phyloP scores from a whole-genome alignment of 2,113 vertebrate genomes.

The Casuarius casuarius region DNA sequence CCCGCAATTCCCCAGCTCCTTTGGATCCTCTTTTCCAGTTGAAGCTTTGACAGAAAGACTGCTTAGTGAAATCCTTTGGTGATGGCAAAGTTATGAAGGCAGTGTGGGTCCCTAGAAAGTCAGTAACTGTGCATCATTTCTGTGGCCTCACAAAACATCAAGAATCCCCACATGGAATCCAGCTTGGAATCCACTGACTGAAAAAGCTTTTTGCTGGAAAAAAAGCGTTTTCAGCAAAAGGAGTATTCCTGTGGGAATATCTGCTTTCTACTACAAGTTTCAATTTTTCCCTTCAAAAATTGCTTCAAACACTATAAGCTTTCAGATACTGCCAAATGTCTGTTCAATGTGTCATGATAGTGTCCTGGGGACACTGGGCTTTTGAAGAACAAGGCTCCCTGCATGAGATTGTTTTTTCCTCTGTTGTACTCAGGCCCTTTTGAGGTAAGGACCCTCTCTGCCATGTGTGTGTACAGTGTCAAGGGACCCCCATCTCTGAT shows the following conservation, averaged over 20 bases:
- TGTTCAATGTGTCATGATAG: background rate
- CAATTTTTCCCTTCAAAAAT: background rate
- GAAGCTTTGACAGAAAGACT: too few species aligned
- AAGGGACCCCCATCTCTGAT: background rate
- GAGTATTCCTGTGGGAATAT: background rate
- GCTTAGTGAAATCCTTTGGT: too few species aligned
- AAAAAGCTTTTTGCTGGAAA: background rate
- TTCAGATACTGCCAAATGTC: background rate
- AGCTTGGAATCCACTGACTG: background rate
- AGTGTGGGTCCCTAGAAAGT: background rate
- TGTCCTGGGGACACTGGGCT: background rate
- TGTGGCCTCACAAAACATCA: background rate
- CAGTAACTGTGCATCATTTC: background rate
- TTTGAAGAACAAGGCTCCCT: background rate
- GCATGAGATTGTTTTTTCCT: background rate
- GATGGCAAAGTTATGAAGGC: background rate
- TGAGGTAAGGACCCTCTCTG: background rate
- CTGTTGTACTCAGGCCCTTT: background rate
- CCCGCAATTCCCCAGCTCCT: background rate
- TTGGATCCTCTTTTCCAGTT: background rate
- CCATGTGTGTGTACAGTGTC: background rate
- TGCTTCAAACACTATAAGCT: background rate
- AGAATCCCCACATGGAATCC: background rate
- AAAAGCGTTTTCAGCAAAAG: background rate
- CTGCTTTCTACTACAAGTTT: background rate